Percentiles rank a stretch among this genome's conserved stretches.
These are phyloP conservation scores for Anoplius nigerrimus DNA, from an alignment of 2,888 invertebrate species.

Conservation along the genomic window DNA sequence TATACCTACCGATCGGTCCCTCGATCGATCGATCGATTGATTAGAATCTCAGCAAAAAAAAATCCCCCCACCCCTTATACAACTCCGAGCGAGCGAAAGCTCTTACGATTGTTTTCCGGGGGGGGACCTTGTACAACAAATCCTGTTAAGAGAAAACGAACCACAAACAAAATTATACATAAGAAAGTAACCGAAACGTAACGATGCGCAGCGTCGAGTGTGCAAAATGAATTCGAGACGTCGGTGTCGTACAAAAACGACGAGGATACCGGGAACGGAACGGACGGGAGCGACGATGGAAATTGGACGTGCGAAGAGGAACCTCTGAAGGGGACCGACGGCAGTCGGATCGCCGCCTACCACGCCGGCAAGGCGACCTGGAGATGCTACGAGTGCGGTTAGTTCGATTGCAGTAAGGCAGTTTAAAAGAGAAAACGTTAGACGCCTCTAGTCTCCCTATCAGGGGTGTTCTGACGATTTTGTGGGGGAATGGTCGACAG, in stretches of 20 bases:
- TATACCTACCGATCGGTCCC: conserved; percentile 21
- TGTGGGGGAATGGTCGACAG: conserved; percentile 46
- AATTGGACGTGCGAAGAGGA: conserved; percentile 73
- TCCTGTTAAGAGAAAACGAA: too few relatives aligned
- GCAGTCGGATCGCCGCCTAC: conserved; percentile 72
- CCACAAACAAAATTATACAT: too few relatives aligned
- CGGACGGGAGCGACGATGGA: conserved; percentile 70
- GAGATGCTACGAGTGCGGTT: conserved; percentile 73
- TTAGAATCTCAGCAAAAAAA: too few relatives aligned
- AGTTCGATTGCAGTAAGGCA: conserved; percentile 29
- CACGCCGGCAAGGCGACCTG: conserved; percentile 70
- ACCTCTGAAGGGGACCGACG: conserved; percentile 71
- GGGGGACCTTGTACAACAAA: too few relatives aligned
- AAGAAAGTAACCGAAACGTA: too few relatives aligned
- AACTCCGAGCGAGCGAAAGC: too few relatives aligned
- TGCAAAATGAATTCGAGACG: conserved; percentile 73
- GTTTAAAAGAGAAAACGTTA: neutral
- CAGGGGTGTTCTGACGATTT: too few relatives aligned
- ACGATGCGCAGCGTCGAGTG: conserved; percentile 72
- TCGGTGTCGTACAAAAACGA: conserved; percentile 69
- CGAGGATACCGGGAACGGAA: conserved; percentile 70
- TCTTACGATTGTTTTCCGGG: too few relatives aligned
- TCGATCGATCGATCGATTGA: neutral
- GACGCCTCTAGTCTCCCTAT: too few relatives aligned
- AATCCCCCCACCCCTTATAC: too few relatives aligned